Conservation (phyloP, 2,797 vertebrate species). For the Bucorvus abyssinicus region DNA sequence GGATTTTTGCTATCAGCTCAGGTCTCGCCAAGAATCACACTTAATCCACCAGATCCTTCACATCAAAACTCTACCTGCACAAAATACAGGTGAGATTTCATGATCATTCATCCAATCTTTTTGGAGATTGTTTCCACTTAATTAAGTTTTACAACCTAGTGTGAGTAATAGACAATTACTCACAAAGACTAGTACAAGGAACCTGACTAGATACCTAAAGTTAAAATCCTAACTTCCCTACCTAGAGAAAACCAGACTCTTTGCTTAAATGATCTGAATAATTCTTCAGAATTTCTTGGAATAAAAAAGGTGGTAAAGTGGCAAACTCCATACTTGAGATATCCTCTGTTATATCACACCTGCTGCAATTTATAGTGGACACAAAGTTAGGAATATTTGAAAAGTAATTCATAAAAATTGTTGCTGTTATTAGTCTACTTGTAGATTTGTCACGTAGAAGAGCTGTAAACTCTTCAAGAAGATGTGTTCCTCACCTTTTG, state of each 20-base stretch:
- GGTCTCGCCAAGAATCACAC: conserved; percentile 88
- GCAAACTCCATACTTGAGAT: not conserved
- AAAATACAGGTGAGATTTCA: conserved; percentile 78
- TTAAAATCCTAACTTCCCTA: not conserved
- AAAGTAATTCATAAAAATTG: not conserved
- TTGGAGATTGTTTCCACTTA: not conserved
- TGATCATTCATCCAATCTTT: not conserved
- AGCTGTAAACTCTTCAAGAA: not conserved
- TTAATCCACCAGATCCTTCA: conserved; percentile 82
- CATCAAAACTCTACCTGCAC: conserved; percentile 87
- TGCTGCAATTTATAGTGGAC: not conserved
- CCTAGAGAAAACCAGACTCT: not conserved
- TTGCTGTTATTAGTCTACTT: not conserved
- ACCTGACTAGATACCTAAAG: not conserved
- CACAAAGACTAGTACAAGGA: not conserved
- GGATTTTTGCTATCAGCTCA: conserved; percentile 94
- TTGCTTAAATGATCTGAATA: not conserved
- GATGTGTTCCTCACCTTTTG: not conserved
- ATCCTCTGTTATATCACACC: not conserved
- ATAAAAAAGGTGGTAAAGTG: not conserved
- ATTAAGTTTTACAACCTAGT: not conserved
- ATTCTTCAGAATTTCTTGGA: not conserved
- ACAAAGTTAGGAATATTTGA: not conserved
- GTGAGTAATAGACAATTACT: not conserved
- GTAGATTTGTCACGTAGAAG: not conserved